Conservation (phyloP, 1,140 invertebrate species). For the Formica selysi region DNA sequence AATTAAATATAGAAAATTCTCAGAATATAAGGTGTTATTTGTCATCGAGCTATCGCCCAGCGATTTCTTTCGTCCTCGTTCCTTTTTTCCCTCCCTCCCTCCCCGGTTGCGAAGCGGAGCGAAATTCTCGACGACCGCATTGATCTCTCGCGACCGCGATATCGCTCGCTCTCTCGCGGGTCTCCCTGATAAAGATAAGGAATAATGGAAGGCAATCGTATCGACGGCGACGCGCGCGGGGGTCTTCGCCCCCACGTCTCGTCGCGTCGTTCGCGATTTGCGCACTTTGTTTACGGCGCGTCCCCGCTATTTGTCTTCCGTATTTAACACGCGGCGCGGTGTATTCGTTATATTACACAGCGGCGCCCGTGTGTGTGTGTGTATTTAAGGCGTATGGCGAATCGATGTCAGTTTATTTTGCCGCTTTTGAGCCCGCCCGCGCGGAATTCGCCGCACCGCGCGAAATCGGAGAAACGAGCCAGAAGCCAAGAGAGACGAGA, state of each 20-base stretch:
- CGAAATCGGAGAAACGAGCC: conserved; percentile 16
- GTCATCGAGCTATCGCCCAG: conserved; percentile 1
- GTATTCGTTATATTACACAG: conserved; percentile 14
- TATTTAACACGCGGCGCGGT: conserved; percentile 31
- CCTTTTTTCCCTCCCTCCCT: not conserved
- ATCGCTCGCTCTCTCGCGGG: conserved; percentile 10
- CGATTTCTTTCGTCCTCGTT: conserved; percentile 3
- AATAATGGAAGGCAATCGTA: conserved; percentile 58
- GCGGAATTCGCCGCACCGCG: not conserved
- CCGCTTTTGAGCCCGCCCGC: conserved; percentile 25
- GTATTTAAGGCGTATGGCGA: conserved; percentile 60
- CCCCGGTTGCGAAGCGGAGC: conserved; percentile 2
- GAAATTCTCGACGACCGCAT: conserved; percentile 29
- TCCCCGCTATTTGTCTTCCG: conserved; percentile 49
- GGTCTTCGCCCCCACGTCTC: conserved; percentile 5
- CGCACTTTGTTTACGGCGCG: conserved; percentile 54
- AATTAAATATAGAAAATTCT: not conserved
- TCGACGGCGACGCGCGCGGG: conserved; percentile 28
- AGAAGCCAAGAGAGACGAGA: not conserved
- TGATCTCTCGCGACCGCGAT: conserved; percentile 9
- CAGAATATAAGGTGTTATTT: not conserved
- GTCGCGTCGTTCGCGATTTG: conserved; percentile 35
- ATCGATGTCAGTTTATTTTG: conserved; percentile 57
- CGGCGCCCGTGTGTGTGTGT: not conserved
- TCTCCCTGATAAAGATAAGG: conserved; percentile 52